Percentiles rank a stretch among this genome's conserved stretches.
Evolutionary conservation across 1,140 invertebrate species (phyloP).

Genomic region (Brachionus calyciflorus): DNA sequence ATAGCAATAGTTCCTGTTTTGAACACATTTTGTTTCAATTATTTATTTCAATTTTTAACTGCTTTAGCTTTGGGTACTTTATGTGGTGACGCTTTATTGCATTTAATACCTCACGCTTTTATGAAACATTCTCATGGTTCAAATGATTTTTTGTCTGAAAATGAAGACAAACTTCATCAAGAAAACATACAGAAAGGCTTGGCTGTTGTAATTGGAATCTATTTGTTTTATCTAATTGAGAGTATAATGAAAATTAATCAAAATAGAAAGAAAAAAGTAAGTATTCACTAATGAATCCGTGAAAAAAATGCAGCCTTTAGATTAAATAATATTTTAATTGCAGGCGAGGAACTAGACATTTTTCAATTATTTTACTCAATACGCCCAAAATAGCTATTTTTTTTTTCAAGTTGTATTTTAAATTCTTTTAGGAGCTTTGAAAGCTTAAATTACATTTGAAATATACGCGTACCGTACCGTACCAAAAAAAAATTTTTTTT

Average conservation of each 20-base stretch:
- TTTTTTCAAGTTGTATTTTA: too few species aligned
- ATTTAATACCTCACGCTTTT: constrained; percentile 47
- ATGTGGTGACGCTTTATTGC: constrained; percentile 46
- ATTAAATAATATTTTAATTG: too few species aligned
- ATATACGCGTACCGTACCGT: too few species aligned
- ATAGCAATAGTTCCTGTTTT: constrained; percentile 2
- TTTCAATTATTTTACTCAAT: too few species aligned
- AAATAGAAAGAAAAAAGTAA: background rate
- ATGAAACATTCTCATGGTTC: background rate
- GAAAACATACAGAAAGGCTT: constrained; percentile 50
- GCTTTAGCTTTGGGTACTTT: constrained; percentile 46
- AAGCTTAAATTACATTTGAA: too few species aligned
- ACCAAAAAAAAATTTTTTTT: too few species aligned
- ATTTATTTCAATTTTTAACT: constrained; percentile 47
- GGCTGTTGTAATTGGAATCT: constrained; percentile 53
- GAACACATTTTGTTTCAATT: constrained; percentile 25
- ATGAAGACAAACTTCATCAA: background rate
- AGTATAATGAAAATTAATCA: constrained; percentile 49
- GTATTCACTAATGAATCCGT: background rate
- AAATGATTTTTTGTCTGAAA: background rate
- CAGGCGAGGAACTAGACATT: too few species aligned
- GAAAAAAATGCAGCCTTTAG: background rate
- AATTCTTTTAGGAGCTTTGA: too few species aligned
- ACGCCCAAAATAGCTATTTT: too few species aligned
- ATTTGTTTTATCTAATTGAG: constrained; percentile 56